Evolutionary conservation across 2,888 invertebrate species (phyloP).

Genomic region (Minunthozetes semirufus): DNA sequence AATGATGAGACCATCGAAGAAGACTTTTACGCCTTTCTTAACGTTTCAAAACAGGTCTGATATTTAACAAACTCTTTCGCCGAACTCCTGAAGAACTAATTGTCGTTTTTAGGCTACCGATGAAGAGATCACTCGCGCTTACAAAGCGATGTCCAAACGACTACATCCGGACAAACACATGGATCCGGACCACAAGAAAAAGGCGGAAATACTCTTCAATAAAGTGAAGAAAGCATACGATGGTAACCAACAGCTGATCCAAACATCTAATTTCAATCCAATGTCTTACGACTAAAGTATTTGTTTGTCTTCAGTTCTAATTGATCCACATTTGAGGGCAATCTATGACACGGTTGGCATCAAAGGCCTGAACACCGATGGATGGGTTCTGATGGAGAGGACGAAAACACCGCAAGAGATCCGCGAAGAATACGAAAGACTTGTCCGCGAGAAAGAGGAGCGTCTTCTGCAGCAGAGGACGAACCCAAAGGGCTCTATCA

Average conservation of each 20-base stretch:
- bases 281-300: too few species aligned
- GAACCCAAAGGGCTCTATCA: conserved; percentile 82
- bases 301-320: conserved; percentile 59
- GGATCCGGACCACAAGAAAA: conserved; percentile 64
- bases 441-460: conserved; percentile 61
- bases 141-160: conserved; percentile 77
- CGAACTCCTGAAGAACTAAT: conserved; percentile 13
- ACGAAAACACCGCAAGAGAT: conserved; percentile 92
- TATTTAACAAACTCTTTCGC: background rate
- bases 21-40: conserved; percentile 80
- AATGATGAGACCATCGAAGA: conserved; percentile 50
- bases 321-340: conserved; percentile 84
- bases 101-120: conserved; percentile 63
- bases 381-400: conserved; percentile 88
- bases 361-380: conserved; percentile 83
- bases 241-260: conserved; percentile 52
- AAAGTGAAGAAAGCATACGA: conserved; percentile 90
- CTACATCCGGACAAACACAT: conserved; percentile 97
- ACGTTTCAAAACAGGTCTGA: conserved; percentile 70
- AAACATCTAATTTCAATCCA: too few species aligned
- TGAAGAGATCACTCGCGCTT: conserved; percentile 90
- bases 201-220: conserved; percentile 86
- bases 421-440: conserved; percentile 86
- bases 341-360: conserved; percentile 89
- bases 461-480: conserved; percentile 77